A percentile compares a stretch with the other conserved stretches of the same genome.
Conservation (phyloP, 2,113 vertebrate species). For the Chaetorhynchus papuensis region DNA sequence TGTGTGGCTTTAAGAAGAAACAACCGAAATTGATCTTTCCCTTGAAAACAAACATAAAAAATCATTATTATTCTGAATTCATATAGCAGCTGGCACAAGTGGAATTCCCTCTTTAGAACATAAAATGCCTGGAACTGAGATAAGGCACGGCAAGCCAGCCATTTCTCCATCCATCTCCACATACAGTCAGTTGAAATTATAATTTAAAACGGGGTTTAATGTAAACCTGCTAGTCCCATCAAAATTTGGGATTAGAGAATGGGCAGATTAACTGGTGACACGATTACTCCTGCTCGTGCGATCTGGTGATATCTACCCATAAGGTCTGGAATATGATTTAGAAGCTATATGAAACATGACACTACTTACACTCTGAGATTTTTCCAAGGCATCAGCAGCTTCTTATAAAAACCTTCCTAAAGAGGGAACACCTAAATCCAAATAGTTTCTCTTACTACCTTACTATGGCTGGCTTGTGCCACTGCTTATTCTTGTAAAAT, state of each 20-base stretch:
- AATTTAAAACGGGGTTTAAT: neutral
- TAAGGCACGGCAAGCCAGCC: rapidly evolving
- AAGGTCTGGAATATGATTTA: neutral
- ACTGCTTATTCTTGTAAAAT: neutral
- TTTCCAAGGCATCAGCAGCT: neutral
- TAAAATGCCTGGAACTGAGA: neutral
- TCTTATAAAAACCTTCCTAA: neutral
- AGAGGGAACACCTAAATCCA: neutral
- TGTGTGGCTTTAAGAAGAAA: neutral
- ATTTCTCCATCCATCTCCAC: neutral
- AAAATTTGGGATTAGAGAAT: neutral
- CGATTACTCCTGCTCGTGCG: neutral
- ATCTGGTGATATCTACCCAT: neutral
- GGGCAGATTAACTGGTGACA: neutral
- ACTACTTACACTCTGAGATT: neutral
- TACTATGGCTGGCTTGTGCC: neutral
- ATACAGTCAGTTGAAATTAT: neutral
- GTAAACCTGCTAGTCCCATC: neutral
- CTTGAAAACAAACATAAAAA: neutral
- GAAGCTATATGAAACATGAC: neutral
- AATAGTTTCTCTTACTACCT: neutral
- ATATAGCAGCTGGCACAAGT: neutral
- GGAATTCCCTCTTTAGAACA: neutral
- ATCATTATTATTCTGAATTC: neutral
- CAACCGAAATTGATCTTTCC: neutral